phyloP scores from a whole-genome alignment of 2,888 invertebrate genomes.

The Lamellibrachia satsuma region DNA sequence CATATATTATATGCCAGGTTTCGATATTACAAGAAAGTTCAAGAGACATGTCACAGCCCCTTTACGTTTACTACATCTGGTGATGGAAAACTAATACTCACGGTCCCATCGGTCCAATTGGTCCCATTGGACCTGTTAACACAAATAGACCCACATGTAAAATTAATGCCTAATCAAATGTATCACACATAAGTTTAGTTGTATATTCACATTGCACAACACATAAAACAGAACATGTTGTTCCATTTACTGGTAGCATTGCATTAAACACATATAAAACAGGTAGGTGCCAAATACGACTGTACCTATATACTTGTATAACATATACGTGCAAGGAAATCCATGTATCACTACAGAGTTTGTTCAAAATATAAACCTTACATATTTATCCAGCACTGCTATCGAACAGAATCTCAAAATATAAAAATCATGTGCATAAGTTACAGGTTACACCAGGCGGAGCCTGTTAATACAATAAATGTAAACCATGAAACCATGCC shows the following conservation, averaged over 20 bases:
- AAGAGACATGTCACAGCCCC: neutral
- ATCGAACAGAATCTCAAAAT: neutral
- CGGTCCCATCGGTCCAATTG: conserved; percentile 39
- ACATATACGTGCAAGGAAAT: no score
- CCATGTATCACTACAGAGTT: no score
- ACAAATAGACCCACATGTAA: conserved; percentile 20
- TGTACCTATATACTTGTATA: no score
- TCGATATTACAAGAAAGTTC: neutral
- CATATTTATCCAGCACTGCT: neutral
- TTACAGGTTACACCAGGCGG: neutral
- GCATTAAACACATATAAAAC: neutral
- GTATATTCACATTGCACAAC: neutral
- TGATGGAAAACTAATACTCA: conserved; percentile 27
- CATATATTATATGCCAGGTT: neutral
- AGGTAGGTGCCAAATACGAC: neutral
- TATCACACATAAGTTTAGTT: neutral
- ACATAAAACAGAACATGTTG: neutral
- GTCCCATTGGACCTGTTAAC: conserved; percentile 36
- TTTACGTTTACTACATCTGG: neutral
- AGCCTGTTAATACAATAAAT: neutral
- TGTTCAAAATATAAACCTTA: no score
- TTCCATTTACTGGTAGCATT: neutral
- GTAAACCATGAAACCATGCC: neutral
- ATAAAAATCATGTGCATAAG: neutral
- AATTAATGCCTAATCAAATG: neutral